Percentiles rank a stretch among this genome's conserved stretches.
Evolutionary conservation across 2,797 vertebrate species (phyloP).

Genomic region (Etheostoma perlongum): DNA sequence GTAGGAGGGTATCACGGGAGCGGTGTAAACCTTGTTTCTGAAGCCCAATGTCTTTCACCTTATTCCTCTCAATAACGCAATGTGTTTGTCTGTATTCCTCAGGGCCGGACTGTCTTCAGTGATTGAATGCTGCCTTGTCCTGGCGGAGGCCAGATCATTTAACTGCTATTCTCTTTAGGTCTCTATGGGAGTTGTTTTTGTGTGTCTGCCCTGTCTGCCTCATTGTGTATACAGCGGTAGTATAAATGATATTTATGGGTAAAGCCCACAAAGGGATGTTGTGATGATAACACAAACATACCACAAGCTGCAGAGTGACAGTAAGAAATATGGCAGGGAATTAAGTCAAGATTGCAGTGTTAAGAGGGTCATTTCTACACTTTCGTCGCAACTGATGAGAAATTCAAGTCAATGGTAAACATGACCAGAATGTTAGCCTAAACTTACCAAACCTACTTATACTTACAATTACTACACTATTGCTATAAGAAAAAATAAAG

Average conservation of each 20-base stretch:
- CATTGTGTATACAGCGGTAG: constrained; percentile 52
- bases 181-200: constrained; percentile 56
- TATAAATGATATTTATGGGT: constrained; percentile 73
- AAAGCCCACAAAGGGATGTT: constrained; percentile 52
- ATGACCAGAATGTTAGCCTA: not conserved
- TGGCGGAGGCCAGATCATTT: constrained; percentile 79
- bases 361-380: constrained; percentile 53
- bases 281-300: constrained; percentile 59
- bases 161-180: constrained; percentile 67
- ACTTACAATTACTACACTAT: not conserved
- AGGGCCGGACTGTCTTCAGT: constrained; percentile 70
- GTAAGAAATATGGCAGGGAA: constrained; percentile 65
- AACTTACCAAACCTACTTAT: not conserved
- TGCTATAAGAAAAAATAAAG: too few species aligned
- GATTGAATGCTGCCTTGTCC: constrained; percentile 81
- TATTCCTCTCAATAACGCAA: constrained; percentile 63
- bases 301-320: constrained; percentile 54
- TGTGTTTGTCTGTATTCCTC: constrained; percentile 69
- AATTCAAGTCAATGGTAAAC: not conserved
- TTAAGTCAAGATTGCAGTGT: constrained; percentile 57
- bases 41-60: constrained; percentile 52
- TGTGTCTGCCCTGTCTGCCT: constrained; percentile 49
- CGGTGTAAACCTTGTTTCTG: constrained; percentile 52
- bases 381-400: constrained; percentile 23
- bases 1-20: constrained; percentile 27